Evolutionary conservation across 2,888 invertebrate genomes (phyloP).

Genomic region (Heliconius charithonia): DNA sequence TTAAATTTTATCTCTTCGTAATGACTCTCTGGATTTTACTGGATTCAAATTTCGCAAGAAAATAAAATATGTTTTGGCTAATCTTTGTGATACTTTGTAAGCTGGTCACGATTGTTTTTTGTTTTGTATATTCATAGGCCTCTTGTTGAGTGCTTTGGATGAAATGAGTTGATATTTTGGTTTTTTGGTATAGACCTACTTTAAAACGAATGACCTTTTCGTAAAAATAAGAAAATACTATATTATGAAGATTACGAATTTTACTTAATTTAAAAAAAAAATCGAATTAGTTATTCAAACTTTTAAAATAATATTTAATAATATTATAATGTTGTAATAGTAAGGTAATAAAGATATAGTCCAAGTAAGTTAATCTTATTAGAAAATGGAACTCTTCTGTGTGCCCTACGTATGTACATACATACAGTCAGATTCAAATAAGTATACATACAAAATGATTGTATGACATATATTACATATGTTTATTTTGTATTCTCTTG

Average conservation of each 20-base stretch:
- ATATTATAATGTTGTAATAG: not conserved
- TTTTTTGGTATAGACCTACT: too few relatives aligned
- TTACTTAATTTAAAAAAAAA: not conserved
- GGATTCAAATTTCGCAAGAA: conserved; percentile 54
- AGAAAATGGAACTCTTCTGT: not conserved
- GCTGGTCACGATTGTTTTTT: conserved; percentile 19
- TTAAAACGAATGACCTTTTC: too few relatives aligned
- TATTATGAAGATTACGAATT: too few relatives aligned
- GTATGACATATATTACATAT: not conserved
- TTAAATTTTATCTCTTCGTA: conserved; percentile 79
- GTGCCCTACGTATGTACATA: not conserved
- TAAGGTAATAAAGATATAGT: not conserved
- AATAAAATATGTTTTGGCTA: conserved; percentile 47
- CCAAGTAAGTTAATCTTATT: not conserved
- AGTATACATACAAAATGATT: not conserved
- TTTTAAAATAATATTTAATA: not conserved
- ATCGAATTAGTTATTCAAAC: not conserved
- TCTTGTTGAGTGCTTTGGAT: not conserved
- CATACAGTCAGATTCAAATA: not conserved
- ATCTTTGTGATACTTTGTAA: conserved; percentile 34
- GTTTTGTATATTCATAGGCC: not conserved
- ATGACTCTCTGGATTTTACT: conserved; percentile 65
- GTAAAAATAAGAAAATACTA: too few relatives aligned
- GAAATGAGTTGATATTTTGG: not conserved
- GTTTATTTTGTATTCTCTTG: not conserved